Conservation (phyloP, 2,113 vertebrate genomes). For the Datnioides undecimradiatus region DNA sequence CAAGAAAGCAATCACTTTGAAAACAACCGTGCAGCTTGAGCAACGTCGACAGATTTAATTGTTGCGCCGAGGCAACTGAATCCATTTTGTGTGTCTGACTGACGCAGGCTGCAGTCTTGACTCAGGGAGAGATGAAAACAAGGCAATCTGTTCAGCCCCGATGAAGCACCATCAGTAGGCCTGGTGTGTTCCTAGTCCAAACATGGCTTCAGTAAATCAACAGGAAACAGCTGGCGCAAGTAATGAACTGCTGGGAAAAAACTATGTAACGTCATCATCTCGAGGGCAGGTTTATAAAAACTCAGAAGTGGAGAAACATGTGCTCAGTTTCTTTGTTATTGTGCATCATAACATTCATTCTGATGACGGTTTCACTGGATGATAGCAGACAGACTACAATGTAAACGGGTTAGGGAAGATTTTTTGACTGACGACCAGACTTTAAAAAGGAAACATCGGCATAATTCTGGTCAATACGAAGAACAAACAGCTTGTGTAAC, state of each 20-base stretch:
- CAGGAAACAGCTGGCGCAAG: constrained; percentile 27
- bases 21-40: neutral
- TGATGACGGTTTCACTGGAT: neutral
- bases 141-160: constrained; percentile 46
- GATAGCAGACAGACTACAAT: neutral
- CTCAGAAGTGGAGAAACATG: neutral
- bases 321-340: neutral
- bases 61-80: neutral
- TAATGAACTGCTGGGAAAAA: constrained; percentile 21
- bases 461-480: neutral
- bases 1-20: neutral
- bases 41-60: constrained; percentile 9
- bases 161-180: neutral
- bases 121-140: constrained; percentile 53
- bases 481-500: neutral
- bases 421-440: neutral
- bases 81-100: constrained; percentile 40
- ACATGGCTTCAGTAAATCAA: constrained; percentile 22
- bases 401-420: neutral
- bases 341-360: neutral
- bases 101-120: constrained; percentile 48
- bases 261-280: neutral
- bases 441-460: neutral
- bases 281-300: neutral
- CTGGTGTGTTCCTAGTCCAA: constrained; percentile 29